phyloP scores from a whole-genome alignment of 2,113 vertebrate genomes.

The Chaetops frenatus region DNA sequence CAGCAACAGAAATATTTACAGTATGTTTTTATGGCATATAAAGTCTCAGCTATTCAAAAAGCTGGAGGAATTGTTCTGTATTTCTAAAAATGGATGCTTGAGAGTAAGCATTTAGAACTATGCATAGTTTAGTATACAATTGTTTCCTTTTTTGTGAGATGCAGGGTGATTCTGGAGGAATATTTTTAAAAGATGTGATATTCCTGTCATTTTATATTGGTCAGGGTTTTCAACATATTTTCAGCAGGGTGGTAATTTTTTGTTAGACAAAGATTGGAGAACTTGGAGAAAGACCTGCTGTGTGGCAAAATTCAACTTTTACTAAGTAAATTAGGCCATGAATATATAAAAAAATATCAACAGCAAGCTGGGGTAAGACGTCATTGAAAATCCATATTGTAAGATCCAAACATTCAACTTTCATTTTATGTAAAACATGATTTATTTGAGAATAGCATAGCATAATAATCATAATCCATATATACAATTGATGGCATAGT shows the following conservation, averaged over 20 bases:
- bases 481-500: background rate
- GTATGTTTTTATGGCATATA: constrained; percentile 26
- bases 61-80: background rate
- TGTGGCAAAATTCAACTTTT: background rate
- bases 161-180: background rate
- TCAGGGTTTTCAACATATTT: background rate
- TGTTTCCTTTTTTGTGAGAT: background rate
- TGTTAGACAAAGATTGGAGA: background rate
- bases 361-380: background rate
- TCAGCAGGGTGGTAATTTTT: background rate
- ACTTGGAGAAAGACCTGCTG: background rate
- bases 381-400: background rate
- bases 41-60: constrained; percentile 9
- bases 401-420: background rate
- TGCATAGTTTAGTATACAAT: background rate
- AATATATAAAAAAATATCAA: background rate
- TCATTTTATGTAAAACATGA: background rate
- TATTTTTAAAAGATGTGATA: background rate
- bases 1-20: constrained; percentile 59
- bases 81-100: constrained; percentile 29
- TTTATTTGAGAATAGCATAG: background rate
- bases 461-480: background rate
- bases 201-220: background rate
- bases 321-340: background rate
- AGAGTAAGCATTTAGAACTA: background rate